Evolutionary conservation across 2,797 vertebrate genomes (phyloP).

Genomic region (Rachycentron canadum): DNA sequence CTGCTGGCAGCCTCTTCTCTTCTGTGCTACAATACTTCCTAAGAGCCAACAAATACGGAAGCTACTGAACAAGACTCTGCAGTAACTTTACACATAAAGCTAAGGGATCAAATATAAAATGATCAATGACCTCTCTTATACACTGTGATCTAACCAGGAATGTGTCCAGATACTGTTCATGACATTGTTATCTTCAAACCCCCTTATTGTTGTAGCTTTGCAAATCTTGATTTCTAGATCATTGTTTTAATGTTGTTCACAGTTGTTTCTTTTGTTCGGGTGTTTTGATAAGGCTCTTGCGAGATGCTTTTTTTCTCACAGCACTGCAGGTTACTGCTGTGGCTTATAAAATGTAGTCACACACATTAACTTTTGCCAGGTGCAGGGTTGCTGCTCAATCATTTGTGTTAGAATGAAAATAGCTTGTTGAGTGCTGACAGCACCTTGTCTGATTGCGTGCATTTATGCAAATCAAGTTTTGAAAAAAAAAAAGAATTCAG

Average conservation of each 20-base stretch:
- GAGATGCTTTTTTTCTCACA: neutral
- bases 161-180: slow-evolving; percentile 3
- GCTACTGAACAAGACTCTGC: slow-evolving; percentile 19
- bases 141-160: neutral
- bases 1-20: slow-evolving; percentile 38
- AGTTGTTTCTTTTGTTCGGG: slow-evolving; percentile 15
- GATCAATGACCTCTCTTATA: slow-evolving; percentile 6
- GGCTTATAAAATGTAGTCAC: neutral
- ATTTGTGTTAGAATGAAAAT: neutral
- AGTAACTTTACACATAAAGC: slow-evolving; percentile 11
- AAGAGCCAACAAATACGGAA: slow-evolving; percentile 45
- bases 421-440: slow-evolving; percentile 17
- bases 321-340: neutral
- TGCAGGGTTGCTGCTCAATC: slow-evolving; percentile 5
- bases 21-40: slow-evolving; percentile 36
- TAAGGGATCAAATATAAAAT: neutral
- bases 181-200: slow-evolving; percentile 21
- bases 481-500: neutral
- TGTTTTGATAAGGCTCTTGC: slow-evolving; percentile 5
- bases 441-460: slow-evolving; percentile 3
- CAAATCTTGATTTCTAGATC: neutral
- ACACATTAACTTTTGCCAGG: neutral
- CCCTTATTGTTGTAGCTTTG: neutral
- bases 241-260: slow-evolving; percentile 8
- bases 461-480: slow-evolving; percentile 8